A percentile compares a stretch with the other conserved stretches of the same genome.
phyloP scores from a whole-genome alignment of 2,113 vertebrate species.

The Menidia beryllina region DNA sequence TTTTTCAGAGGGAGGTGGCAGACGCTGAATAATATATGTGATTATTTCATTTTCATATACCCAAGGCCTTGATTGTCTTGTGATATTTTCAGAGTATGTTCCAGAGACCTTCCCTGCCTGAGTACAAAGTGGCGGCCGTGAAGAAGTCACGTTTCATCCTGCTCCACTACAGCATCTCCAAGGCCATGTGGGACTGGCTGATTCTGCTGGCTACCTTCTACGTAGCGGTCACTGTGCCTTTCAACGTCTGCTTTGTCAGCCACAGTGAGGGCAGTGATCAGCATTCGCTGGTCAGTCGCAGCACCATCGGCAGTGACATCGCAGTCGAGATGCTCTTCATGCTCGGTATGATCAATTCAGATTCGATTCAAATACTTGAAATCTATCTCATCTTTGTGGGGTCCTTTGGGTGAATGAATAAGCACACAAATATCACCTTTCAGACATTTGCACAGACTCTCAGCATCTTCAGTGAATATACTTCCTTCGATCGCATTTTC shows the following conservation, averaged over 20 bases:
- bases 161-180: constrained; percentile 95
- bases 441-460: too few relatives aligned
- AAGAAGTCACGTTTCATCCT: constrained; percentile 95
- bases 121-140: constrained; percentile 95
- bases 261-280: constrained; percentile 84
- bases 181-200: constrained; percentile 96
- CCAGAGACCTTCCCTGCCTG: constrained; percentile 89
- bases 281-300: constrained; percentile 81
- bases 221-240: constrained; percentile 93
- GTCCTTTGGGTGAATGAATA: too few relatives aligned
- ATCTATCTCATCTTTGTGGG: too few relatives aligned
- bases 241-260: constrained; percentile 93
- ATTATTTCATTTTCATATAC: neutral
- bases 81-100: constrained; percentile 86
- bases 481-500: neutral
- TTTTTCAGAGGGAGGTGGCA: neutral
- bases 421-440: too few relatives aligned
- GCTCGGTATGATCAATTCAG: constrained; percentile 82
- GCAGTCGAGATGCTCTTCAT: constrained; percentile 98
- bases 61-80: neutral
- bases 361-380: neutral
- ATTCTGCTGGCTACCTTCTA: constrained; percentile 97
- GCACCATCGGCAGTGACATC: constrained; percentile 92
- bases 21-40: neutral
- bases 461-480: neutral